Evolutionary conservation across 1,140 invertebrate genomes (phyloP).

Genomic region (Maconellicoccus hirsutus): DNA sequence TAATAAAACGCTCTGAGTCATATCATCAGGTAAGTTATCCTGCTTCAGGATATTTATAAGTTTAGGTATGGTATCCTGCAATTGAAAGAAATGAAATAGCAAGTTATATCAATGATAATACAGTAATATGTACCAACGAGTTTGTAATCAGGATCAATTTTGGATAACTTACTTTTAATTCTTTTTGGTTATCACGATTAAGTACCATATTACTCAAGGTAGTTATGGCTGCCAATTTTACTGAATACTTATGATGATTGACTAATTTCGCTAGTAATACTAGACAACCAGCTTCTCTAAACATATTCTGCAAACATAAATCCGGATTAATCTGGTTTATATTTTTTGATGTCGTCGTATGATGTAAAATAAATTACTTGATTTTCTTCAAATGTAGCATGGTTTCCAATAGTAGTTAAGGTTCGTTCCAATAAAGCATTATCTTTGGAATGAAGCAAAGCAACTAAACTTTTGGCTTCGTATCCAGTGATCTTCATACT

Average conservation of each 20-base stretch:
- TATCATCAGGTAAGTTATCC: constrained; percentile 29
- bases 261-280: constrained; percentile 39
- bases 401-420: constrained; percentile 42
- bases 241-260: constrained; percentile 34
- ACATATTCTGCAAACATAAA: constrained; percentile 37
- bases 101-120: background rate
- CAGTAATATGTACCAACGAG: too few species aligned
- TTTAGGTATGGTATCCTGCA: constrained; percentile 37
- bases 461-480: constrained; percentile 40
- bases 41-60: constrained; percentile 35
- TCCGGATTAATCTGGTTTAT: background rate
- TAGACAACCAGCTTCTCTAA: constrained; percentile 43
- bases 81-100: constrained; percentile 16
- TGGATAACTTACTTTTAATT: constrained; percentile 36
- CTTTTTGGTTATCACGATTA: constrained; percentile 42
- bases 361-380: constrained; percentile 34
- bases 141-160: too few species aligned
- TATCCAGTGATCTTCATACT: constrained; percentile 7
- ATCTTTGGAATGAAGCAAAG: constrained; percentile 40
- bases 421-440: constrained; percentile 39
- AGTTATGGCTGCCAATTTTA: constrained; percentile 37
- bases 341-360: background rate
- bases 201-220: constrained; percentile 43
- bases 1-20: constrained; percentile 33
- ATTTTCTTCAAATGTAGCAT: constrained; percentile 44